Percentiles rank a stretch among this genome's conserved stretches.
Conservation (phyloP, 2,888 invertebrate genomes). For the Bombylius discolor region DNA sequence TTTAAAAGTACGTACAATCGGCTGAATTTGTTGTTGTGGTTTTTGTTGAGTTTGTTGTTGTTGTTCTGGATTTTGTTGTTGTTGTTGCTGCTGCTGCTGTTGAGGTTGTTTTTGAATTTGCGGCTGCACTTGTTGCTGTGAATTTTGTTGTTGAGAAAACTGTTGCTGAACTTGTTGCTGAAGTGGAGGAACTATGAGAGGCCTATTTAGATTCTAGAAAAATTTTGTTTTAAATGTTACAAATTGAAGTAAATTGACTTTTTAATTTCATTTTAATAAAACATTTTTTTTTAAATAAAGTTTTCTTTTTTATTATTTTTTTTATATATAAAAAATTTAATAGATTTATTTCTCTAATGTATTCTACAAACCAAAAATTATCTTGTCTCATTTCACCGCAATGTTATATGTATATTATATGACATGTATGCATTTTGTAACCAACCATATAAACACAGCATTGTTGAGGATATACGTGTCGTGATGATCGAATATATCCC, state of each 20-base stretch:
- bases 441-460: not conserved
- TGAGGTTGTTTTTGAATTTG: not conserved
- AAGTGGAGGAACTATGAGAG: not conserved
- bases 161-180: not conserved
- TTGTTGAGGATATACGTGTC: not conserved
- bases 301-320: too few species aligned
- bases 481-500: not conserved
- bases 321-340: too few species aligned
- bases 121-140: not conserved
- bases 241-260: too few species aligned
- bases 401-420: not conserved
- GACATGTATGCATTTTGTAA: not conserved
- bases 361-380: not conserved
- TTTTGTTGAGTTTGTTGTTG: not conserved
- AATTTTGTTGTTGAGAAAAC: too few species aligned
- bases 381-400: not conserved
- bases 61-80: not conserved
- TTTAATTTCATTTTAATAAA: too few species aligned
- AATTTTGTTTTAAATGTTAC: not conserved
- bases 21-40: not conserved
- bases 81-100: constrained; percentile 2
- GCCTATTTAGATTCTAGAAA: not conserved
- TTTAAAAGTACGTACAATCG: too few species aligned
- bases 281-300: too few species aligned
- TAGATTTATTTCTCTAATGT: too few species aligned